phyloP scores from a whole-genome alignment of 1,140 invertebrate species.

The Kradibia gibbosae region DNA sequence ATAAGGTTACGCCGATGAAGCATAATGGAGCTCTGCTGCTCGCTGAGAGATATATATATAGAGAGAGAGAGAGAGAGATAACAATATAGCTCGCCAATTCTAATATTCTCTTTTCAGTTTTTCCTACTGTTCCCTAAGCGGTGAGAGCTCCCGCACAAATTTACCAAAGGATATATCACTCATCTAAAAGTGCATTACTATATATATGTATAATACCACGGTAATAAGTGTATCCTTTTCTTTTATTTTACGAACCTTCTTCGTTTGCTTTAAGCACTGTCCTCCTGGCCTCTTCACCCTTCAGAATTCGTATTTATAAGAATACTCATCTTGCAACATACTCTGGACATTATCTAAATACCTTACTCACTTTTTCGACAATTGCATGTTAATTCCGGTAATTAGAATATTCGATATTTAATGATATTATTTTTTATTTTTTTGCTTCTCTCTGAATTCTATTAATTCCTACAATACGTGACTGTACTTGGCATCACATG shows the following conservation, averaged over 20 bases:
- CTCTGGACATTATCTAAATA: neutral
- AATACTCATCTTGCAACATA: too few species aligned
- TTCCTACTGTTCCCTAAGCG: neutral
- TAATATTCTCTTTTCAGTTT: conserved; percentile 43
- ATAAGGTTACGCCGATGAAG: conserved; percentile 47
- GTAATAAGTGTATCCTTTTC: conserved; percentile 31
- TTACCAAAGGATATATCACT: conserved; percentile 57
- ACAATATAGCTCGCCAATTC: neutral
- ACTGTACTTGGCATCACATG: too few species aligned
- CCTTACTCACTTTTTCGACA: neutral
- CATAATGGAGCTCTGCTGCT: neutral
- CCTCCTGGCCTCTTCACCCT: neutral
- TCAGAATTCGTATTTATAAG: neutral
- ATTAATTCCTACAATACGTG: too few species aligned
- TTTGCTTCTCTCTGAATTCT: too few species aligned
- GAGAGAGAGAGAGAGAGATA: neutral
- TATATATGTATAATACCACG: conserved; percentile 48
- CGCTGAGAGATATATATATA: neutral
- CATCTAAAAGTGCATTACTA: conserved; percentile 43
- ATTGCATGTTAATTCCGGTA: too few species aligned
- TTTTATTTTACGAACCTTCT: neutral
- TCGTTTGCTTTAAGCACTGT: neutral
- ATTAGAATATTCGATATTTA: too few species aligned
- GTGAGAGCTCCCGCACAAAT: conserved; percentile 40
- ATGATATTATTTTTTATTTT: too few species aligned